Evolutionary conservation across 2,797 vertebrate genomes (phyloP).

Genomic region (Microctenopoma lineatum): DNA sequence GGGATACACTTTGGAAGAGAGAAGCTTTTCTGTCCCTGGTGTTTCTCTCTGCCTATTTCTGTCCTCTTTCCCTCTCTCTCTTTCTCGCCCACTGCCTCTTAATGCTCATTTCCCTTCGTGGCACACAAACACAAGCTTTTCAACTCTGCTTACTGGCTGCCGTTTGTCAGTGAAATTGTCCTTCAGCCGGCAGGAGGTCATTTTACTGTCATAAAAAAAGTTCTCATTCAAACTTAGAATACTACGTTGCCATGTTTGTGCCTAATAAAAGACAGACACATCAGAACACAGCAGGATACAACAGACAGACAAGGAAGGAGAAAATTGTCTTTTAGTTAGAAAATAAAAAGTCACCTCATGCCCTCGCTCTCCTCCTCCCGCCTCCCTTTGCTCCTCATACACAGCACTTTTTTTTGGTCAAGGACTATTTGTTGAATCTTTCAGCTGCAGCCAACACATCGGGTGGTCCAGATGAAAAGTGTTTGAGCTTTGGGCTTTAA

Average conservation of each 20-base stretch:
- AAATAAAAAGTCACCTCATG: not conserved
- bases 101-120: not conserved
- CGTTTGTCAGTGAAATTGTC: slow-evolving; percentile 6
- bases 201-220: slow-evolving; percentile 14
- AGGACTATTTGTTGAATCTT: slow-evolving; percentile 5
- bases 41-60: slow-evolving; percentile 26
- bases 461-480: not conserved
- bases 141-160: not conserved
- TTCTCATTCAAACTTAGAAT: not conserved
- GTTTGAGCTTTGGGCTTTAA: slow-evolving; percentile 22
- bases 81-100: not conserved
- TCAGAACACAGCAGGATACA: not conserved
- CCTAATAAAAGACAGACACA: not conserved
- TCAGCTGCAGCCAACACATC: not conserved
- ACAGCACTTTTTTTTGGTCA: slow-evolving; percentile 3
- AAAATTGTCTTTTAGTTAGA: not conserved
- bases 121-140: slow-evolving; percentile 9
- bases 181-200: slow-evolving; percentile 14
- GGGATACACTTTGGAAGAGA: not conserved
- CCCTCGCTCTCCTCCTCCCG: not conserved
- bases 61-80: not conserved
- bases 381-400: not conserved
- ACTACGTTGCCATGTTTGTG: not conserved
- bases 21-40: slow-evolving; percentile 23
- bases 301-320: not conserved